Evolutionary conservation across 2,888 invertebrate species (phyloP).

Genomic region (Oscheius onirici): DNA sequence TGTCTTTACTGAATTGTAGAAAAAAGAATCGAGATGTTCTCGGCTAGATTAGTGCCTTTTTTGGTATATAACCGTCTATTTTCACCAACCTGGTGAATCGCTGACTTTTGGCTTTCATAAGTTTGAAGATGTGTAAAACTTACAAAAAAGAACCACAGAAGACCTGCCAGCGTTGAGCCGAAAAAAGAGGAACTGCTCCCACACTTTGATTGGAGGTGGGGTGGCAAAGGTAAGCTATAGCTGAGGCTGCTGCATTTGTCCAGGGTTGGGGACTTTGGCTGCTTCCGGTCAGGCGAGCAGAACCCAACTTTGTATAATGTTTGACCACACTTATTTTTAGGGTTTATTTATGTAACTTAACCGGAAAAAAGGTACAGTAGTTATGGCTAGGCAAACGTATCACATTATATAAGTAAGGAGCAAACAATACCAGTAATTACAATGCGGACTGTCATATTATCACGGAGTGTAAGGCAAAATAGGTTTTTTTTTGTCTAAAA

Average conservation of each 20-base stretch:
- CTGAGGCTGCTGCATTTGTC: background rate
- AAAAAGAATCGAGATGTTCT: no score
- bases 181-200: background rate
- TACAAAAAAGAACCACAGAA: background rate
- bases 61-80: no score
- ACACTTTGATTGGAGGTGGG: conserved; percentile 20
- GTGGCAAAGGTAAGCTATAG: conserved; percentile 32
- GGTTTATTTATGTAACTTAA: background rate
- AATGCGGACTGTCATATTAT: no score
- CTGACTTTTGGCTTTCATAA: no score
- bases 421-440: no score
- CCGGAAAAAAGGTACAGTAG: background rate
- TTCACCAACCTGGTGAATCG: no score
- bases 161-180: background rate
- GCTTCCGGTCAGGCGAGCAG: conserved; percentile 29
- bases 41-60: no score
- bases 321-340: no score
- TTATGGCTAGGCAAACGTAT: background rate
- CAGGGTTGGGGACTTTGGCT: background rate
- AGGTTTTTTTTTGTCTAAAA: background rate
- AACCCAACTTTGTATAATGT: background rate
- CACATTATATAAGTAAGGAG: no score
- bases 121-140: conserved; percentile 9
- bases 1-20: no score
- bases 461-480: background rate